Base-by-base conservation (phyloP, 2,113 vertebrate species). In the Pavo muticus region DNA sequence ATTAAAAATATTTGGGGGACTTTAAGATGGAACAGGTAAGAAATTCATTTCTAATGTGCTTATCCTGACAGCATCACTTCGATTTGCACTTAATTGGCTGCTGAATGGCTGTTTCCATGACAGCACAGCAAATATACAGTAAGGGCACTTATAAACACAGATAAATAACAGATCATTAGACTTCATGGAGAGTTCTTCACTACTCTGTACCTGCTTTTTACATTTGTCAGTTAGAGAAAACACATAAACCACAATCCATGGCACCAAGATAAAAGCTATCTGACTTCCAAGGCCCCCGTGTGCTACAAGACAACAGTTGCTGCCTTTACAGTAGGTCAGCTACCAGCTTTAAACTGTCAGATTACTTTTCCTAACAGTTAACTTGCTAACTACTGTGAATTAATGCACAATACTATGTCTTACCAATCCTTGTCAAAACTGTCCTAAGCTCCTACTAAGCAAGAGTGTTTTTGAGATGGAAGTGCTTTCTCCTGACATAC, bases 21-120 rank as follows among this genome's bases (percentile, higher is more conserved):
- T n/a, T 67, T 75, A 32, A 71, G 52, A 30, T 54, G 40, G 89
- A 74, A 27, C 23, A 90, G 75, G 64, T 94, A 91, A 79, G 40
- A 92, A 88, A 90, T 93, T 74, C 29, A 56, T 83, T 85, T 90
- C 47, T 80, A 80, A 60, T 72, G 84, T 67, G 64, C 5, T 84
- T 86, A 64, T 74, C 56, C 77, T 93, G 91, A 90, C 82, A 90
- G 35, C 9, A 1, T 77, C 56, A 64, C 35, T 94, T 95, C 70
- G 63, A 90, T 79, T 92, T 95, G 25, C 32, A 47, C 42, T 86
- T 94, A 96, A 93, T 80, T 74, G 11, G 50, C 84, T 85, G 20
- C 50, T 73, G 74, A 87, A 87, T 60, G 42, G 14, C 39, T 83
- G 93, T 96, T 96, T 90, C 96, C 87, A 91, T 77, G 85, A 93